phyloP scores from a whole-genome alignment of 1,140 invertebrate species.

The Scylla paramamosain region DNA sequence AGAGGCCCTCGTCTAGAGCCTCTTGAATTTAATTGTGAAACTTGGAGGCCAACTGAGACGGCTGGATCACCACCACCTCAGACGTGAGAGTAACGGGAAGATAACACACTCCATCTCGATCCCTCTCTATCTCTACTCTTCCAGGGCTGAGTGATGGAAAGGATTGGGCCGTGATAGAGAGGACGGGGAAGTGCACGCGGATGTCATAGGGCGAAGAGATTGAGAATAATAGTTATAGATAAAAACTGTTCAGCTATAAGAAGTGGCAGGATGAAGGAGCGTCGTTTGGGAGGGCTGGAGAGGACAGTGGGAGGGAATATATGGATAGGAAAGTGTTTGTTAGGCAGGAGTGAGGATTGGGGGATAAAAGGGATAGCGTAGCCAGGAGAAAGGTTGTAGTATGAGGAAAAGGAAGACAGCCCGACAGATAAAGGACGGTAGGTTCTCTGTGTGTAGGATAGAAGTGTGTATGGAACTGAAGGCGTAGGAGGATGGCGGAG shows the following conservation, averaged over 20 bases:
- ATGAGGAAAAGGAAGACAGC: not conserved
- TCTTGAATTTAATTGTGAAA: constrained; percentile 71
- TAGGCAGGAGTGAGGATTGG: not conserved
- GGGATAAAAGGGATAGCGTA: too few species aligned
- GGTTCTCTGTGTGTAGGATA: not conserved
- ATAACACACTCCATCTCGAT: not conserved
- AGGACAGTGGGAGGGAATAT: not conserved
- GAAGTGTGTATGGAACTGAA: not conserved
- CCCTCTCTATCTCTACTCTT: not conserved
- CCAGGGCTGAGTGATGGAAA: not conserved
- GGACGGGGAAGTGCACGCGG: not conserved
- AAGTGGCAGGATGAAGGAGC: not conserved
- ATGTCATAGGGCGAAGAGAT: too few species aligned
- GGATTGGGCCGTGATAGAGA: not conserved
- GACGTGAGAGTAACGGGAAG: not conserved
- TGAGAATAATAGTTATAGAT: not conserved
- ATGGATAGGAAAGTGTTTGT: not conserved
- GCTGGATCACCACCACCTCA: not conserved
- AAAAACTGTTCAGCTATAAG: not conserved
- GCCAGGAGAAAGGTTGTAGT: not conserved
- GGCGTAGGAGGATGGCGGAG: not conserved
- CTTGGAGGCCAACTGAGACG: constrained; percentile 44
- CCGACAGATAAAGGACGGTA: not conserved
- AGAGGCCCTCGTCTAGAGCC: constrained; percentile 40
- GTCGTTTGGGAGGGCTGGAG: not conserved